phyloP scores from a whole-genome alignment of 2,797 vertebrate species.

The Pagetopsis macropterus region DNA sequence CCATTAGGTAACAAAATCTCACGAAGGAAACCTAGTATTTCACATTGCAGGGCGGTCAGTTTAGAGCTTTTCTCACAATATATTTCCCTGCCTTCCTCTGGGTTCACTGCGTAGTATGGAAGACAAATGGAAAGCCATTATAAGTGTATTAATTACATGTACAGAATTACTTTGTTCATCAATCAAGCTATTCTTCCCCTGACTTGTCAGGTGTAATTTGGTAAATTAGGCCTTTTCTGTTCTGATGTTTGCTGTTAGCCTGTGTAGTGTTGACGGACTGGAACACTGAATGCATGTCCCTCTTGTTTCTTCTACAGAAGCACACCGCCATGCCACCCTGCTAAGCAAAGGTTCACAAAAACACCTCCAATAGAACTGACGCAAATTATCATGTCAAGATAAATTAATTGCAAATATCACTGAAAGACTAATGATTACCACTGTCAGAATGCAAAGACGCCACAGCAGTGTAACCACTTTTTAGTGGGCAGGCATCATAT shows the following conservation, averaged over 20 bases:
- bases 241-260: conserved; percentile 68
- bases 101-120: conserved; percentile 53
- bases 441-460: conserved; percentile 73
- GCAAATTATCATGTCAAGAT: conserved; percentile 81
- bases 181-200: conserved; percentile 79
- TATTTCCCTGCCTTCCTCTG: conserved; percentile 67
- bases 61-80: conserved; percentile 68
- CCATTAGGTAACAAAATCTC: conserved; percentile 79
- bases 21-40: conserved; percentile 70
- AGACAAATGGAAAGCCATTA: conserved; percentile 83
- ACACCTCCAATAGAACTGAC: conserved; percentile 76
- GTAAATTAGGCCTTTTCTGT: conserved; percentile 49
- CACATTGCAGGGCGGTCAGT: conserved; percentile 61
- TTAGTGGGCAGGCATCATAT: conserved; percentile 65
- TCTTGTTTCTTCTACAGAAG: conserved; percentile 67
- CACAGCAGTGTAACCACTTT: conserved; percentile 47
- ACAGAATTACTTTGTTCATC: conserved; percentile 84
- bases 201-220: conserved; percentile 82
- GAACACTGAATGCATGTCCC: conserved; percentile 72
- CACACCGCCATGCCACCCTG: conserved; percentile 55
- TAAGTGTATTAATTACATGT: conserved; percentile 88
- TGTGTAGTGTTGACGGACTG: conserved; percentile 74
- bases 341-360: conserved; percentile 78
- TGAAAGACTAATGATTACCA: conserved; percentile 76
- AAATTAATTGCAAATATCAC: conserved; percentile 80